Evolutionary conservation across 2,113 vertebrate genomes (phyloP).

Genomic region (Loxodonta africana): DNA sequence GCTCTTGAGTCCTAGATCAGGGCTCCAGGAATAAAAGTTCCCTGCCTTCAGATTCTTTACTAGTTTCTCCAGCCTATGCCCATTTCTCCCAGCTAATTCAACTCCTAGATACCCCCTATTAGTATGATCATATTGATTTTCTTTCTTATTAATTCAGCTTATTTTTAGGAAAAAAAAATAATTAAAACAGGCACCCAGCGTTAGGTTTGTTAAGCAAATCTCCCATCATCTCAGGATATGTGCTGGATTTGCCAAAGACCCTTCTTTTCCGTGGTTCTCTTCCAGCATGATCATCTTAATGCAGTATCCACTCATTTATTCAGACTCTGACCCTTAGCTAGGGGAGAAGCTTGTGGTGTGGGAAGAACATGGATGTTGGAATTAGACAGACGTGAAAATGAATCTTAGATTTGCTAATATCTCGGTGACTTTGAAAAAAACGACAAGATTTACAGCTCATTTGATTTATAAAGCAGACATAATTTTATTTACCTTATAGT

Average conservation of each 20-base stretch:
- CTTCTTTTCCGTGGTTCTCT: neutral
- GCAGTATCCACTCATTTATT: neutral
- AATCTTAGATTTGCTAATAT: neutral
- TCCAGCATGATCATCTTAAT: neutral
- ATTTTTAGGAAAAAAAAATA: neutral
- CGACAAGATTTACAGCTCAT: neutral
- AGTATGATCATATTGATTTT: neutral
- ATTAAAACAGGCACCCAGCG: neutral
- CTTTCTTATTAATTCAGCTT: neutral
- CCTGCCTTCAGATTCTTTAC: neutral
- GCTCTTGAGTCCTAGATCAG: neutral
- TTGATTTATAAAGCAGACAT: neutral
- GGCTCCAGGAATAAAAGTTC: neutral
- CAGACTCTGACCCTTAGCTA: neutral
- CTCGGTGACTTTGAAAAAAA: neutral
- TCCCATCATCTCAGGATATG: neutral
- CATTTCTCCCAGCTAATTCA: neutral
- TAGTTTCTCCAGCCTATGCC: neutral
- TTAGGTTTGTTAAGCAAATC: neutral
- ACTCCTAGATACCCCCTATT: neutral
- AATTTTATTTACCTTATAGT: neutral
- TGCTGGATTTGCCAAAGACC: neutral
- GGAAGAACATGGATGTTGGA: neutral
- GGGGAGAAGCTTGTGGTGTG: neutral
- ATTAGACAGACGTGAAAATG: neutral